A percentile compares a stretch with the other conserved stretches of the same genome.
These are phyloP conservation scores for Hippocampus comes DNA, from an alignment of 2,113 vertebrate genomes.

Conservation along the genomic window DNA sequence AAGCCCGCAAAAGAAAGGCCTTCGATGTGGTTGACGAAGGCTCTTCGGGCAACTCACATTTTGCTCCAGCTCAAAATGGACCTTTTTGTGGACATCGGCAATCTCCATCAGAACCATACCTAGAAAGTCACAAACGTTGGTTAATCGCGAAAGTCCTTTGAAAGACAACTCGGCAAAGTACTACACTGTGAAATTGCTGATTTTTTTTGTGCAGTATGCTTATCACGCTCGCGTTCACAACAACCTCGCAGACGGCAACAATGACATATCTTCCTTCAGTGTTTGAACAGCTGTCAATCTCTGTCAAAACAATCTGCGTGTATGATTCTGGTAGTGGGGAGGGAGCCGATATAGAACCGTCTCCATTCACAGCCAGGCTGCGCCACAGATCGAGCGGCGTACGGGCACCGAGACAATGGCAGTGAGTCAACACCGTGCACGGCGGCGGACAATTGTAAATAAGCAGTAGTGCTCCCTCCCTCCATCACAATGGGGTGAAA, in stretches of 20 bases:
- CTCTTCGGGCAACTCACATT: constrained; percentile 76
- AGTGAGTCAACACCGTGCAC: constrained; percentile 56
- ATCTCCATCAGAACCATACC: constrained; percentile 91
- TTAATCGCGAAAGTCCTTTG: background rate
- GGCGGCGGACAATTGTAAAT: constrained; percentile 45
- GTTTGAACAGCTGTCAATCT: constrained; percentile 63
- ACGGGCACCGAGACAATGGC: constrained; percentile 50
- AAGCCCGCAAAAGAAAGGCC: no score
- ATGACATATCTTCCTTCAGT: constrained; percentile 45
- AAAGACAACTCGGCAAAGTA: background rate
- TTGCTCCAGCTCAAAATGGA: constrained; percentile 86
- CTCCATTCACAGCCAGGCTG: constrained; percentile 54
- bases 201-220: background rate
- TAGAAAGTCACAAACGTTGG: constrained; percentile 48
- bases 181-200: no score
- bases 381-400: constrained; percentile 39
- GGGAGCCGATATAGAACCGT: constrained; percentile 53
- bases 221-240: constrained; percentile 4
- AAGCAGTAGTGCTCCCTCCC: constrained; percentile 35
- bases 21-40: no score
- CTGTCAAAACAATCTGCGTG: constrained; percentile 40
- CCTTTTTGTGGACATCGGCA: constrained; percentile 84
- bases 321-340: constrained; percentile 43
- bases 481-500: constrained; percentile 58
- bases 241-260: constrained; percentile 20